Evolutionary conservation across 2,113 vertebrate genomes (phyloP).

Genomic region (Carassius auratus): DNA sequence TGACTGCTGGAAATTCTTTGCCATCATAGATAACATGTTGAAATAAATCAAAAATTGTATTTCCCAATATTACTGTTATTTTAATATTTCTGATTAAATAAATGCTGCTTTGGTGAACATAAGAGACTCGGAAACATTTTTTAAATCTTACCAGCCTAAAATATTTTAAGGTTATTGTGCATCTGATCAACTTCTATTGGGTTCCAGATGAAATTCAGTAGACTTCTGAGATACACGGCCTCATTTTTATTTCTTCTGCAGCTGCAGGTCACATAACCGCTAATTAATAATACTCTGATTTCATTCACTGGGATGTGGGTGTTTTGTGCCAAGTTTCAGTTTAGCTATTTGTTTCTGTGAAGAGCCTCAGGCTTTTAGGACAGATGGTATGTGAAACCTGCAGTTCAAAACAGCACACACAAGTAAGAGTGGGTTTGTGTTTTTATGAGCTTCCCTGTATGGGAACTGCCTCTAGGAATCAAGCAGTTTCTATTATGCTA

Average conservation of each 20-base stretch:
- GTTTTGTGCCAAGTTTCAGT: background rate
- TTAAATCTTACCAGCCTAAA: background rate
- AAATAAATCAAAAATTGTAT: no score
- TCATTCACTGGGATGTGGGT: background rate
- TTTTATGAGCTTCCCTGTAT: background rate
- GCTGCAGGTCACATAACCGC: background rate
- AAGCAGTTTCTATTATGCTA: constrained; percentile 30
- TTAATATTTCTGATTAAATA: background rate
- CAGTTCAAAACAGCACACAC: background rate
- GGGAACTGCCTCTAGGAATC: constrained; percentile 28
- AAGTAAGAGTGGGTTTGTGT: background rate
- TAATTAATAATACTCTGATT: background rate
- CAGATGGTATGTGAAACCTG: constrained; percentile 30
- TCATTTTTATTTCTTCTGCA: background rate
- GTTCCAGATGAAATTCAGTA: background rate
- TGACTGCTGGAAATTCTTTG: no score
- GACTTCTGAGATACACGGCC: background rate
- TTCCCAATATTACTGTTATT: background rate
- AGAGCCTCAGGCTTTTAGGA: constrained; percentile 26
- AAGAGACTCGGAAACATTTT: no score
- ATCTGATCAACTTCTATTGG: background rate
- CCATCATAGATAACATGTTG: no score
- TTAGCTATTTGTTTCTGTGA: background rate
- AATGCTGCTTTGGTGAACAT: background rate
- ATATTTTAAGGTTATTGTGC: background rate